Conservation (phyloP, 2,113 vertebrate species). For the Poecile atricapillus region DNA sequence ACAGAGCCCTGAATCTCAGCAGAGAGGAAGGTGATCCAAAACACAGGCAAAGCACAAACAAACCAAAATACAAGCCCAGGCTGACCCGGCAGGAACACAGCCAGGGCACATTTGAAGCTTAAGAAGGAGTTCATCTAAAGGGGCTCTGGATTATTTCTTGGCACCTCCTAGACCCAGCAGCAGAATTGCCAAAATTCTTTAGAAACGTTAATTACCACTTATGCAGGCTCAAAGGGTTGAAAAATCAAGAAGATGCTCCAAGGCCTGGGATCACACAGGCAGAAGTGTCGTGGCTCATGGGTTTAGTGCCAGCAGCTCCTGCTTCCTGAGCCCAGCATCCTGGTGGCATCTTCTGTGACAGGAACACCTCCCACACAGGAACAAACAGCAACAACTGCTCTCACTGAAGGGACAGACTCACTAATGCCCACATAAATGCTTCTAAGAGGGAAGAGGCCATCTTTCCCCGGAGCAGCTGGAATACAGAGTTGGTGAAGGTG, state of each 20-base stretch:
- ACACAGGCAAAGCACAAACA: neutral
- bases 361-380: neutral
- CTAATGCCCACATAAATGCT: neutral
- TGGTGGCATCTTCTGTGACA: neutral
- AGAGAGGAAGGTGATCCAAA: neutral
- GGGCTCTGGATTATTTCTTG: constrained; percentile 3
- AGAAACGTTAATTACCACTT: neutral
- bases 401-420: neutral
- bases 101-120: neutral
- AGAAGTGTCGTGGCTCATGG: rapidly evolving
- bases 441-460: neutral
- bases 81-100: neutral
- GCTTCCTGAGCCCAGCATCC: neutral
- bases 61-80: neutral
- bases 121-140: neutral
- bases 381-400: neutral
- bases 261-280: neutral
- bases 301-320: neutral
- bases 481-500: neutral
- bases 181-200: constrained; percentile 2
- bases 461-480: neutral
- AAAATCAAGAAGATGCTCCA: neutral
- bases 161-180: neutral
- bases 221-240: neutral
- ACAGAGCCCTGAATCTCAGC: neutral